A percentile compares a stretch with the other conserved stretches of the same genome.
Conservation (phyloP, 2,797 vertebrate genomes). For the Gymnoscopelus microlampas region DNA sequence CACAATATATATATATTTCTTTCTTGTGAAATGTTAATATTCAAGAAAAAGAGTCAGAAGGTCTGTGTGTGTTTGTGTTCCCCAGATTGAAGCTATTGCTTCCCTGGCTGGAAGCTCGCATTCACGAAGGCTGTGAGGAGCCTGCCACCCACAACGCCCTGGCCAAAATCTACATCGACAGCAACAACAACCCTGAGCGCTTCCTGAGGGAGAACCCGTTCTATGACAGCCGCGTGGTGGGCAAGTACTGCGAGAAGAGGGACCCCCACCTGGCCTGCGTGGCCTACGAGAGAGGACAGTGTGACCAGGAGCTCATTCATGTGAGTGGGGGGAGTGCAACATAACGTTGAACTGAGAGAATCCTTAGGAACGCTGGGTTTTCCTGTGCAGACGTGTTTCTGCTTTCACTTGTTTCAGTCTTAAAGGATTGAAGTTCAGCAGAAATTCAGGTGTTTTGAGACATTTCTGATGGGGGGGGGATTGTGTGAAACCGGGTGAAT, state of each 20-base stretch:
- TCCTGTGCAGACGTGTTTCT: too few species aligned
- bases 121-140: slow-evolving; percentile 94
- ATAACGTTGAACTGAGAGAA: not conserved
- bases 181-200: slow-evolving; percentile 92
- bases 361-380: too few species aligned
- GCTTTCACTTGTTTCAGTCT: too few species aligned
- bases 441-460: too few species aligned
- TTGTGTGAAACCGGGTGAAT: too few species aligned
- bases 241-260: slow-evolving; percentile 95
- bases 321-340: slow-evolving; percentile 71
- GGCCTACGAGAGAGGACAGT: slow-evolving; percentile 93
- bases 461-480: too few species aligned
- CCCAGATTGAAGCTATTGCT: slow-evolving; percentile 90
- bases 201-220: slow-evolving; percentile 92
- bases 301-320: slow-evolving; percentile 93
- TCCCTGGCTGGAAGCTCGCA: slow-evolving; percentile 93
- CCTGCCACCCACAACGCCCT: slow-evolving; percentile 93
- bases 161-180: slow-evolving; percentile 97
- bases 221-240: slow-evolving; percentile 93
- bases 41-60: too few species aligned
- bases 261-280: slow-evolving; percentile 95
- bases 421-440: too few species aligned
- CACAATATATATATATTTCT: too few species aligned
- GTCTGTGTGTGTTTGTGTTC: slow-evolving; percentile 9
- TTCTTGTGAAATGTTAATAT: too few species aligned